phyloP scores from a whole-genome alignment of 2,113 vertebrate genomes.

The Oenanthe melanoleuca region DNA sequence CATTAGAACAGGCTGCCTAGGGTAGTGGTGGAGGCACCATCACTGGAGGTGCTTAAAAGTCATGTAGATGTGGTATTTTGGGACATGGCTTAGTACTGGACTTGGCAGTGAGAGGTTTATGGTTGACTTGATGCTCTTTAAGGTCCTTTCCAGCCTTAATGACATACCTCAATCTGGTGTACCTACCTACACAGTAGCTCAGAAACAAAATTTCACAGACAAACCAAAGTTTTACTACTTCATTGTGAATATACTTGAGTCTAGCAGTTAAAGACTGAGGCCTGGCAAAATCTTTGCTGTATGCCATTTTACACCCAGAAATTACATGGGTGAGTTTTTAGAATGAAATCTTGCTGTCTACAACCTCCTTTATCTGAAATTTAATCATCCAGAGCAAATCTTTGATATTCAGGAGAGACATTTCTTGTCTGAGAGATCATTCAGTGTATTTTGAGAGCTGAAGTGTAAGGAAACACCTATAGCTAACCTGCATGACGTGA shows the following conservation, averaged over 20 bases:
- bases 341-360: neutral
- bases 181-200: neutral
- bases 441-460: neutral
- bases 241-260: neutral
- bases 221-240: neutral
- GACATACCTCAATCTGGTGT: neutral
- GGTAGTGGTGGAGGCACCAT: neutral
- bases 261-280: neutral
- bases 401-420: neutral
- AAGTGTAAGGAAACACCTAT: neutral
- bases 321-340: neutral
- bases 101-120: neutral
- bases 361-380: neutral
- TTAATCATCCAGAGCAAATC: neutral
- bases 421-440: neutral
- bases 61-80: neutral
- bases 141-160: neutral
- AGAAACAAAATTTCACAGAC: neutral
- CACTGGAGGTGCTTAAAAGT: neutral
- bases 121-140: rapidly evolving
- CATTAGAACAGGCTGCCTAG: neutral
- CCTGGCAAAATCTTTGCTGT: neutral
- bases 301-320: neutral
- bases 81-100: neutral
- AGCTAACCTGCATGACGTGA: neutral